phyloP scores from a whole-genome alignment of 2,888 invertebrate genomes.

The Stenotaenia linearis region DNA sequence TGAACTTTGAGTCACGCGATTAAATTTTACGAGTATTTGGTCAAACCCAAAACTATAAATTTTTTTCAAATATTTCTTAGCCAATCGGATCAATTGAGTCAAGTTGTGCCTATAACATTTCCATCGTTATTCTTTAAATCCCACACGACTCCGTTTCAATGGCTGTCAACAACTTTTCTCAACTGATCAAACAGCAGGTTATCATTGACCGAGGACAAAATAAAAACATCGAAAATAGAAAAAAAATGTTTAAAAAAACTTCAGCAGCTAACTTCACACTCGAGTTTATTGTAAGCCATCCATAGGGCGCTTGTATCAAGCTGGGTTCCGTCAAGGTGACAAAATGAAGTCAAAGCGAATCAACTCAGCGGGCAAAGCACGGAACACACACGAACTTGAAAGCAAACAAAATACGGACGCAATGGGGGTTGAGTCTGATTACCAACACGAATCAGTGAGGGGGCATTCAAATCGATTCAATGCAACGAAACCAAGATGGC shows the following conservation, averaged over 20 bases:
- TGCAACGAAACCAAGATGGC: conserved; percentile 6
- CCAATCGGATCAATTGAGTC: not conserved
- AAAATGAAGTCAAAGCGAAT: conserved; percentile 4
- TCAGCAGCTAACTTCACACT: not conserved
- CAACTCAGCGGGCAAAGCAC: conserved; percentile 12
- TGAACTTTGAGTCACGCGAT: too few species aligned
- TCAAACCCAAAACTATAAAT: too few species aligned
- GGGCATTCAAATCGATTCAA: not conserved
- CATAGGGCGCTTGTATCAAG: not conserved
- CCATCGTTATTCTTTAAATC: not conserved
- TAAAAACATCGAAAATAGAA: not conserved
- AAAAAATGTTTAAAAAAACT: not conserved
- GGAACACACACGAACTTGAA: not conserved
- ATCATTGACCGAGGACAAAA: not conserved
- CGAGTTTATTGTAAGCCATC: not conserved
- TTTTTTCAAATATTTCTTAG: not conserved
- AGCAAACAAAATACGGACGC: not conserved
- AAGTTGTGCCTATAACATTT: not conserved
- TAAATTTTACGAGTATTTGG: too few species aligned
- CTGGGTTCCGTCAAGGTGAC: not conserved
- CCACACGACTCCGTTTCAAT: not conserved
- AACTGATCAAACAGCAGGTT: conserved; percentile 9
- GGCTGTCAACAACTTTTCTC: conserved; percentile 12
- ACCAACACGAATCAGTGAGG: conserved; percentile 12
- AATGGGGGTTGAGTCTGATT: conserved; percentile 13